These are phyloP conservation scores for Gnathonemus echidnorhynchus DNA, from an alignment of 2,113 vertebrate genomes.

Conservation along the genomic window DNA sequence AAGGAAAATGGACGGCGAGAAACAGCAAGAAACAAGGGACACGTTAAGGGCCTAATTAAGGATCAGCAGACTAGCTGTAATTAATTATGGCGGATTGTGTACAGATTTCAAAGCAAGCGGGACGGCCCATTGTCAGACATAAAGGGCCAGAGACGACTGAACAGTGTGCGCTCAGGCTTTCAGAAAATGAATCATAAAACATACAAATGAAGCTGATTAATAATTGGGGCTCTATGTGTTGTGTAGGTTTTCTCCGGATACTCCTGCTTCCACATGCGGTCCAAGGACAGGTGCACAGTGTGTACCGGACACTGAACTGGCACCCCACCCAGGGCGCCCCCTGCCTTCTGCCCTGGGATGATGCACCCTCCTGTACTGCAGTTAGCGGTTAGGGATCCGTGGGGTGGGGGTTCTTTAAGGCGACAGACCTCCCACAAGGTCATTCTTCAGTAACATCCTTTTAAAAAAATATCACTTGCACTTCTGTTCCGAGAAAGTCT, in stretches of 20 bases:
- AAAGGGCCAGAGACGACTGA: not conserved
- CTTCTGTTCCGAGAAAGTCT: not conserved
- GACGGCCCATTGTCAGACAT: not conserved
- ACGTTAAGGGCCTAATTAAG: not conserved
- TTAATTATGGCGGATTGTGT: slow-evolving; percentile 4
- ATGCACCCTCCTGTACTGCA: not conserved
- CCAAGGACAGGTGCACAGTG: not conserved
- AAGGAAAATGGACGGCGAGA: not conserved
- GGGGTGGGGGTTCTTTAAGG: not conserved
- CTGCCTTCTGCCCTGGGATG: not conserved
- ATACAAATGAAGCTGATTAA: not conserved
- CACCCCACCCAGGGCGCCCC: not conserved
- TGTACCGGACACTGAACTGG: not conserved
- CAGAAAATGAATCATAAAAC: not conserved
- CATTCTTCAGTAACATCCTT: not conserved
- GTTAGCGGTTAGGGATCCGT: not conserved
- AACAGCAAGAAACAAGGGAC: not conserved
- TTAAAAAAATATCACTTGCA: not conserved
- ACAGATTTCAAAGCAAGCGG: not conserved
- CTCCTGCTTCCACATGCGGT: not conserved
- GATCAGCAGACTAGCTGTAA: slow-evolving; percentile 1
- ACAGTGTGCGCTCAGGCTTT: not conserved
- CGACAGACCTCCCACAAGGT: not conserved
- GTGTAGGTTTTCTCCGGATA: not conserved
- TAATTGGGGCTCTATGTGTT: not conserved